Evolutionary conservation across 2,113 vertebrate species (phyloP).

Genomic region (Casuarius casuarius): DNA sequence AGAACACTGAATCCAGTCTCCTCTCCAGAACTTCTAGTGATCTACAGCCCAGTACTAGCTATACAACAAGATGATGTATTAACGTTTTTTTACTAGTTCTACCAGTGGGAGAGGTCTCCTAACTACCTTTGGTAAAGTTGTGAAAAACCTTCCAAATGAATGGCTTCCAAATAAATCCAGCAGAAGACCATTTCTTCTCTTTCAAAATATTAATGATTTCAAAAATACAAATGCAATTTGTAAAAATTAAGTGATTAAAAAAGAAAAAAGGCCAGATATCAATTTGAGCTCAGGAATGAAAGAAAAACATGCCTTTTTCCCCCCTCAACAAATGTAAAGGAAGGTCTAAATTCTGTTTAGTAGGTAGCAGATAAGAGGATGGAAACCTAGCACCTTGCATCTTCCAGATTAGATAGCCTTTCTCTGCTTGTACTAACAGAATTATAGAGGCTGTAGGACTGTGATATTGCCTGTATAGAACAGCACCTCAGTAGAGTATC

Average conservation of each 20-base stretch:
- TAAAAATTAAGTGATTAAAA: background rate
- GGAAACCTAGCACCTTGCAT: background rate
- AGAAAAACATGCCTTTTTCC: rapidly evolving
- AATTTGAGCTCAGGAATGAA: background rate
- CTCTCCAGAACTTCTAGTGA: background rate
- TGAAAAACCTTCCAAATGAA: background rate
- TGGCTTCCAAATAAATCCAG: background rate
- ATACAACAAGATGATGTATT: background rate
- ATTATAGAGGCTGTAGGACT: background rate
- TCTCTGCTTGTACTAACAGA: background rate
- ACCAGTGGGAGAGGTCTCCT: background rate
- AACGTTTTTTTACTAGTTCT: background rate
- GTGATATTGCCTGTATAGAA: background rate
- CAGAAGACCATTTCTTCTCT: background rate
- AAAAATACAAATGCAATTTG: background rate
- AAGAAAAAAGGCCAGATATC: background rate
- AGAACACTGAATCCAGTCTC: background rate
- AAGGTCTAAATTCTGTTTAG: background rate
- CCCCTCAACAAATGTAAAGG: background rate
- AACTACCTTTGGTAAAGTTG: background rate
- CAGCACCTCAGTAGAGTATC: background rate
- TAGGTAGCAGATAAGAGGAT: background rate
- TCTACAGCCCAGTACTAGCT: background rate
- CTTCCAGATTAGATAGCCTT: too few relatives aligned
- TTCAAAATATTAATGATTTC: background rate